These are phyloP conservation scores for Dendrolimus houi DNA, from an alignment of 2,888 invertebrate species.

Conservation along the genomic window DNA sequence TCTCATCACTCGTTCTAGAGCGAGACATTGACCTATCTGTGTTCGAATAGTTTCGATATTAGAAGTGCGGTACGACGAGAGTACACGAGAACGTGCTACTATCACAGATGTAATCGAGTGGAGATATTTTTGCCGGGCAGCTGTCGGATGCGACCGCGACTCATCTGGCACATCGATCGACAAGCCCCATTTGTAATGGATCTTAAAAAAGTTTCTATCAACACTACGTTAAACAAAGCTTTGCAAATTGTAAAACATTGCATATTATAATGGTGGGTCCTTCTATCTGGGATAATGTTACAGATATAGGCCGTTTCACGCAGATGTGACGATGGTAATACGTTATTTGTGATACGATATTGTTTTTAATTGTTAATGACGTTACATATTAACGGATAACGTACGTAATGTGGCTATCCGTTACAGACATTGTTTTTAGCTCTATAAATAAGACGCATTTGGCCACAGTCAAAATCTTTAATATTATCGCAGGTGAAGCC, in stretches of 20 bases:
- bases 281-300: not conserved
- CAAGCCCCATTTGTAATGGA: constrained; percentile 13
- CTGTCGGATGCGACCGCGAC: constrained; percentile 49
- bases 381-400: not conserved
- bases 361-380: not conserved
- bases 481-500: too few relatives aligned
- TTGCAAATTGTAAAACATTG: not conserved
- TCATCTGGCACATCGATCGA: constrained; percentile 38
- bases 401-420: not conserved
- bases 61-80: constrained; percentile 23
- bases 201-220: constrained; percentile 3
- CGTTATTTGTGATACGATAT: too few relatives aligned
- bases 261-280: not conserved
- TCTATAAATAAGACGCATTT: too few relatives aligned
- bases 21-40: constrained; percentile 68
- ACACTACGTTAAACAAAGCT: not conserved
- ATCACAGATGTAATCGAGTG: constrained; percentile 47
- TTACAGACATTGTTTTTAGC: not conserved
- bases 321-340: too few relatives aligned
- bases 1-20: constrained; percentile 4
- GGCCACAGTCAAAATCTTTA: too few relatives aligned
- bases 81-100: constrained; percentile 14
- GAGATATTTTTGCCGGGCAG: constrained; percentile 59
- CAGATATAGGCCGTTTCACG: too few relatives aligned
- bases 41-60: constrained; percentile 35